Conservation (phyloP, 35 echinoderm and acorn worm genomes). For the Amphiura filiformis region DNA sequence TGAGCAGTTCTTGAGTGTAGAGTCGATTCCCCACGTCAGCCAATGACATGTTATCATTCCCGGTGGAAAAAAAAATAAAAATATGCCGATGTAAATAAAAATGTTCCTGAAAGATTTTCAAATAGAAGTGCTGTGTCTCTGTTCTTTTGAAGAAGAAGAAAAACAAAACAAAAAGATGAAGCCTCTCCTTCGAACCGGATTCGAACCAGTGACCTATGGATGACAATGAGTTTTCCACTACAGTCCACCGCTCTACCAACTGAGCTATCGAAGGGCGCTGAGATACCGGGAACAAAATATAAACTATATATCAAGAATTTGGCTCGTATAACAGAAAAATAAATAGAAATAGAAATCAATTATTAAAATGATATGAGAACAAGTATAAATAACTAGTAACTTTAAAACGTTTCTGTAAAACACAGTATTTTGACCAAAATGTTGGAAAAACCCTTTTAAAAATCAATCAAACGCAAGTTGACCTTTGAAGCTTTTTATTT, state of each 20-base stretch:
- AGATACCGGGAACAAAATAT: not conserved
- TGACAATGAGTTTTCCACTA: conserved; percentile 30
- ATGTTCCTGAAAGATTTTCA: no score
- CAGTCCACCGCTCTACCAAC: conserved; percentile 80
- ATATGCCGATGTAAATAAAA: no score
- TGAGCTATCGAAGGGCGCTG: conserved; percentile 60
- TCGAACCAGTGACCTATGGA: conserved; percentile 76
- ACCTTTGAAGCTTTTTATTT: no score
- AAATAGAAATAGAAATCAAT: not conserved
- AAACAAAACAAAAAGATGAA: conserved; percentile 21
- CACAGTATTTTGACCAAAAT: not conserved
- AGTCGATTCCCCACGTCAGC: no score
- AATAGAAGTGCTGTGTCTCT: no score
- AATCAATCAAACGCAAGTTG: no score
- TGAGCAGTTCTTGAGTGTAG: no score
- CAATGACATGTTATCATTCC: no score
- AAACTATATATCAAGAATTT: not conserved
- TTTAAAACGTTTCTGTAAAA: not conserved
- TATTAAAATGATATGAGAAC: not conserved
- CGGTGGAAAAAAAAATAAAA: no score
- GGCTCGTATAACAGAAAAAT: not conserved
- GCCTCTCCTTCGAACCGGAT: conserved; percentile 55
- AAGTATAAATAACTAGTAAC: not conserved
- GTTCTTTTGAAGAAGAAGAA: no score
- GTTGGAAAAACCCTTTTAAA: no score